Evolutionary conservation across 2,113 vertebrate species (phyloP), one percentile per base, ranked within the genome.

Genomic region (Gorilla gorilla): DNA sequence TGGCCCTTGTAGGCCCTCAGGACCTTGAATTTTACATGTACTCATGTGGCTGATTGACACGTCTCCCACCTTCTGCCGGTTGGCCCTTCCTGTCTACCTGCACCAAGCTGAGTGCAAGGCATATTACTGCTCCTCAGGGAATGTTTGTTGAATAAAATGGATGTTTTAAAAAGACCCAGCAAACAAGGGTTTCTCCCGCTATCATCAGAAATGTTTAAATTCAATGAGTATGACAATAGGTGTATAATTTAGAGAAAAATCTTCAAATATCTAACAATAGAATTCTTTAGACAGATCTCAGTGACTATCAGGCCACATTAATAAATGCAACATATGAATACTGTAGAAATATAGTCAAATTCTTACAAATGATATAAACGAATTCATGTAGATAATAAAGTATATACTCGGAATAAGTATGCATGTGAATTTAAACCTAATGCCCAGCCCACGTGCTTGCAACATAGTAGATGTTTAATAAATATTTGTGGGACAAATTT

Each of bases 1-100:
- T 4, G 0, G 1, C 40, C 48, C 43, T 40, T 16, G 22, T 0
- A 3, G 4, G 0, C 2, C 23, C 1, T 3, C 35, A 2, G 25
- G 61, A 83, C 16, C 7, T 50, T 68, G 35, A 38, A 12, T 38
- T 61, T 35, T 3, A 2, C 1, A 1, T 3, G 14, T 27, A 8
- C 27, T 8, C 3, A 2, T 6, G n/a, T 22, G 35, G 6, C 6
- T 40, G 14, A 57, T 5, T 13, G 8, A 22, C 13, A 11, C 0
- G 0, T 16, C 30, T 32, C 20, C 23, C 10, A 12, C 16, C 68
- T 72, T 30, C 12, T 8, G 2, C 17, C 66, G 1, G 22, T 6
- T 9, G 7, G 2, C 11, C 7, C 23, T 40, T 17, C 55, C 10
- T 2, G 0, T 5, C 50, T 17, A 2, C 32, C 38, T 22, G 12